Conservation (phyloP, 2,113 vertebrate genomes). For the Passer montanus region DNA sequence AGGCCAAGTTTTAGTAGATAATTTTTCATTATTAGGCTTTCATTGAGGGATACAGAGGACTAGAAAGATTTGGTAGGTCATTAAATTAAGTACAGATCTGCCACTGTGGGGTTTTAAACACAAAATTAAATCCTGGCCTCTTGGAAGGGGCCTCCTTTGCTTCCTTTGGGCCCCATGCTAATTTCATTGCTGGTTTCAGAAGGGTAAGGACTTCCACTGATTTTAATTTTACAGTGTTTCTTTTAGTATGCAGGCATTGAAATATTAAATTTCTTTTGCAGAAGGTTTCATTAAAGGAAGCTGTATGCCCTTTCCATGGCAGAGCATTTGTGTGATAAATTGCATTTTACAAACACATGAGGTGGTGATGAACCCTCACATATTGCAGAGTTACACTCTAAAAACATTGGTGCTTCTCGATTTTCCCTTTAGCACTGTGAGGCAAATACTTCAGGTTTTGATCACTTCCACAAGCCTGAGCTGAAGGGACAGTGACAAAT, state of each 20-base stretch:
- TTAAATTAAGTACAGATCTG: not conserved
- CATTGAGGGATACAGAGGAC: not conserved
- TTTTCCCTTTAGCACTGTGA: not conserved
- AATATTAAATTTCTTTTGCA: not conserved
- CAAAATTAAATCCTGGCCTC: not conserved
- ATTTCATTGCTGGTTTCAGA: constrained; percentile 20
- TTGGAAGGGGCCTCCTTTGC: not conserved
- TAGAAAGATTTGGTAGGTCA: not conserved
- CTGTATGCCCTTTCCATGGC: not conserved
- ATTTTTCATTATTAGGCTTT: constrained; percentile 23
- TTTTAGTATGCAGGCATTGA: not conserved
- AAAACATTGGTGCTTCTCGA: not conserved
- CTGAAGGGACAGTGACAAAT: not conserved
- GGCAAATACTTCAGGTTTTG: not conserved
- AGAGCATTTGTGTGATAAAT: not conserved
- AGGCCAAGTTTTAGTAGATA: not conserved
- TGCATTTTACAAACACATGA: not conserved
- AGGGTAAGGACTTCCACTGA: not conserved
- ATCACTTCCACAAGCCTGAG: not conserved
- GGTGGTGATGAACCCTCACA: not conserved
- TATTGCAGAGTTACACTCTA: not conserved
- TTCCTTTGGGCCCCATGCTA: not conserved
- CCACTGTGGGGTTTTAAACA: constrained; percentile 7
- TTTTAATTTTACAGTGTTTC: not conserved
- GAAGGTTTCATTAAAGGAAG: not conserved